Evolutionary conservation across 2,888 invertebrate species (phyloP).

Genomic region (Nesidiocoris tenuis): DNA sequence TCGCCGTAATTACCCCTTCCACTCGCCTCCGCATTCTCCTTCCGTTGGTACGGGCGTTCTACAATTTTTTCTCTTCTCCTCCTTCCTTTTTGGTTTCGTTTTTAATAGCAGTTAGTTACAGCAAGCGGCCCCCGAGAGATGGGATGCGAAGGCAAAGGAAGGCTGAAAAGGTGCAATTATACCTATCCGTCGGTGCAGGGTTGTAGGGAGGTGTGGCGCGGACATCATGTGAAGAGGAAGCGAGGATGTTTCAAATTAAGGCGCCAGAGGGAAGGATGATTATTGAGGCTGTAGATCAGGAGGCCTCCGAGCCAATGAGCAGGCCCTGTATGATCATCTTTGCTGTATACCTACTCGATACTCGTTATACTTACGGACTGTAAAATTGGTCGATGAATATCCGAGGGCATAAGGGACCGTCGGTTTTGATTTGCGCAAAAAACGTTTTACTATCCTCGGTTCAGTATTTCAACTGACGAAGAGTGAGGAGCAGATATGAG

Average conservation of each 20-base stretch:
- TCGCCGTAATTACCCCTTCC: slow-evolving; percentile 28
- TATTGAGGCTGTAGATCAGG: not conserved
- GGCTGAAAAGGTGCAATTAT: slow-evolving; percentile 38
- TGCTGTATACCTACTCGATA: no score
- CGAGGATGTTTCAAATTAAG: slow-evolving; percentile 40
- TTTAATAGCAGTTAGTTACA: not conserved
- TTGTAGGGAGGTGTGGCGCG: no score
- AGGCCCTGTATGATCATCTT: not conserved
- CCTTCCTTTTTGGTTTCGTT: slow-evolving; percentile 28
- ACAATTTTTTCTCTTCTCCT: slow-evolving; percentile 9
- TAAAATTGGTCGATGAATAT: no score
- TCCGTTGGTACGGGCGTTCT: no score
- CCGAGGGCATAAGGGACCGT: no score
- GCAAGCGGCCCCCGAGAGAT: no score
- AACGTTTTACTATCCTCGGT: no score
- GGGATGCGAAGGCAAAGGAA: slow-evolving; percentile 10
- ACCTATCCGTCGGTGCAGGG: slow-evolving; percentile 5
- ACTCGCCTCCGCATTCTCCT: not conserved
- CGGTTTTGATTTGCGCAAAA: no score
- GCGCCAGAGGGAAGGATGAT: slow-evolving; percentile 36
- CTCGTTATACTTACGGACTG: no score
- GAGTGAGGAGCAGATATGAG: no score
- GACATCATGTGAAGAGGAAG: slow-evolving; percentile 39
- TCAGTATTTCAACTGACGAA: no score
- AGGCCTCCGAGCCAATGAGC: not conserved